Evolutionary conservation across 2,797 vertebrate genomes (phyloP), one percentile per base, ranked within the genome.

Genomic region (Falco peregrinus): DNA sequence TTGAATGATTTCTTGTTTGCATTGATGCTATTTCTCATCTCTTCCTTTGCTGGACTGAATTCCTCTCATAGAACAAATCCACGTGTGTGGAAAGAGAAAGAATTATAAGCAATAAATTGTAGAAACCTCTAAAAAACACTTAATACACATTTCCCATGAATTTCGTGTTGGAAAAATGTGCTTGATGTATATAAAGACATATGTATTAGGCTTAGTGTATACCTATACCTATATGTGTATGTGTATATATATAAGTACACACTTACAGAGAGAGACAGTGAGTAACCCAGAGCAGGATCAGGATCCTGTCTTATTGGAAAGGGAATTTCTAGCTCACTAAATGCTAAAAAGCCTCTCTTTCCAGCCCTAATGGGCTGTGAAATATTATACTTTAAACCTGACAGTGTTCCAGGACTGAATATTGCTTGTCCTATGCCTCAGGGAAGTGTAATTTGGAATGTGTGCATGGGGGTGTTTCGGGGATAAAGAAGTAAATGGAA

Each of bases 321-420:
- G n/a, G 25, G 64, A 82, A 53, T 74, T 83, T 90, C 45, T 91
- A 68, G 39, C 69, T 91, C 57, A 67, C 48, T 63, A 67, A 90
- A 79, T 33, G 20, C 51, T 93, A 56, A 85, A 86, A 88, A 70
- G 5, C 39, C 51, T 93, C 80, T 80, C 26, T 59, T 93, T 88
- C 43, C 56, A 90, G 13, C 39, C 43, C 28, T 79, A 83, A 82
- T 26, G 25, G 56, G 10, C 67, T 91, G 51, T 93, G 94, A 95
- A 95, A 92, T 88, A 84, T 39, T 87, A 61, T 50, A 74, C 51
- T 86, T 93, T 64, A 91, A 95, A 95, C 63, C 51, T 91, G 35
- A 92, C 90, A 60, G 31, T 68, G 4, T 89, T 95, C 59, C 48
- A 45, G 48, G 47, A 39, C 63, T 84, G 74, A 84, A 56, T 73